Conservation (phyloP, 2,797 vertebrate genomes). For the Ctenosaura bakeri region DNA sequence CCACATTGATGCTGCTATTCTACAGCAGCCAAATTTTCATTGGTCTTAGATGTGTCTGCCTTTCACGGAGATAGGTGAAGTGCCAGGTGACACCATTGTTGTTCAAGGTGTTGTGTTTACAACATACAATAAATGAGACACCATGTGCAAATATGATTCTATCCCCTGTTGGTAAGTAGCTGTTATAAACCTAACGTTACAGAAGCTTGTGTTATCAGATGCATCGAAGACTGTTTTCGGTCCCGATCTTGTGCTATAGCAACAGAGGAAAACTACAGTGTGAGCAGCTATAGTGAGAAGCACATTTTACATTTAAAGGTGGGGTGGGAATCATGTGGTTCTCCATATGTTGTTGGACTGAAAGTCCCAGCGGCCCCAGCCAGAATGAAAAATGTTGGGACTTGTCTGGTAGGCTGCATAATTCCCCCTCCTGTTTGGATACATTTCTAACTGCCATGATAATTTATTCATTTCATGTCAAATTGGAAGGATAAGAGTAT, state of each 20-base stretch:
- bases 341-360: neutral
- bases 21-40: neutral
- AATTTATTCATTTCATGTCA: neutral
- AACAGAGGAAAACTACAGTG: neutral
- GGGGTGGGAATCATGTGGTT: neutral
- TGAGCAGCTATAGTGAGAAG: neutral
- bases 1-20: neutral
- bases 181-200: neutral
- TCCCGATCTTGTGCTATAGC: neutral
- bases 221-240: neutral
- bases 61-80: neutral
- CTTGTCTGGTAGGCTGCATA: no score
- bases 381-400: no score
- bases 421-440: neutral
- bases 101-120: neutral
- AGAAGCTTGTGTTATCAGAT: neutral
- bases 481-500: no score
- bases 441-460: neutral
- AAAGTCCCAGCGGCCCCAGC: no score
- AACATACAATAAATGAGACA: neutral
- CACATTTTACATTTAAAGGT: neutral
- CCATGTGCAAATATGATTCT: neutral
- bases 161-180: neutral
- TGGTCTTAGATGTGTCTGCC: neutral
- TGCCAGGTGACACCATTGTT: neutral